These are phyloP conservation scores for Anodontia alba DNA, from an alignment of 2,888 invertebrate species.

Conservation along the genomic window DNA sequence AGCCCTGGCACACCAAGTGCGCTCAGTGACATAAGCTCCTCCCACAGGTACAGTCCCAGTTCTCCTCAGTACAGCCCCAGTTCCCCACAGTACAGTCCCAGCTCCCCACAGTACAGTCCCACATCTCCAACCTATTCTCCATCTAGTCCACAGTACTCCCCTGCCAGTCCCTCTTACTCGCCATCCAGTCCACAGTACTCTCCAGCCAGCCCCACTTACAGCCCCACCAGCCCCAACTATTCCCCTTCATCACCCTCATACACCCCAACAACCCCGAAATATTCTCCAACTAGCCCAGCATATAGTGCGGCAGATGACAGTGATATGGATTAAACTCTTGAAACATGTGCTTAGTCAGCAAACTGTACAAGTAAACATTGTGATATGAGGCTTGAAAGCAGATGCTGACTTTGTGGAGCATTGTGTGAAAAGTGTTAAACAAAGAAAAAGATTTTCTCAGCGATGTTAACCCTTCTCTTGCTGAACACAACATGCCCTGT, in stretches of 20 bases:
- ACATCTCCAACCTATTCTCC: conserved; percentile 82
- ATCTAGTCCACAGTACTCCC: conserved; percentile 80
- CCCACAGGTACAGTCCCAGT: conserved; percentile 83
- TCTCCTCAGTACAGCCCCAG: conserved; percentile 81
- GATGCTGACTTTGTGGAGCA: too few species aligned
- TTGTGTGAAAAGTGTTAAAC: too few species aligned
- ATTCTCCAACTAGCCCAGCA: conserved; percentile 86
- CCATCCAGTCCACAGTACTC: conserved; percentile 80
- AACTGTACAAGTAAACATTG: too few species aligned
- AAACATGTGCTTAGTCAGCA: too few species aligned
- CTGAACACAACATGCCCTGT: too few species aligned
- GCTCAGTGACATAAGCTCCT: conserved; percentile 85
- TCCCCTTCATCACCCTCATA: conserved; percentile 81
- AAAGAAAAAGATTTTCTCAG: too few species aligned
- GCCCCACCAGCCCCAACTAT: conserved; percentile 84
- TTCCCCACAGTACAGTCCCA: conserved; percentile 81
- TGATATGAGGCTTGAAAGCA: too few species aligned
- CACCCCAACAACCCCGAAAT: conserved; percentile 87
- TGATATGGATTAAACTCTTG: conserved; percentile 62
- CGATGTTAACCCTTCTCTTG: too few species aligned
- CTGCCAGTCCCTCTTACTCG: conserved; percentile 89
- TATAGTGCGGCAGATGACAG: conserved; percentile 81
- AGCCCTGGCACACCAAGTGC: conserved; percentile 78
- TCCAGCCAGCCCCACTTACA: conserved; percentile 88
- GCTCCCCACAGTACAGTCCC: conserved; percentile 80